These are phyloP conservation scores for Cephus pulcher DNA, from an alignment of 2,888 invertebrate species.

Conservation along the genomic window DNA sequence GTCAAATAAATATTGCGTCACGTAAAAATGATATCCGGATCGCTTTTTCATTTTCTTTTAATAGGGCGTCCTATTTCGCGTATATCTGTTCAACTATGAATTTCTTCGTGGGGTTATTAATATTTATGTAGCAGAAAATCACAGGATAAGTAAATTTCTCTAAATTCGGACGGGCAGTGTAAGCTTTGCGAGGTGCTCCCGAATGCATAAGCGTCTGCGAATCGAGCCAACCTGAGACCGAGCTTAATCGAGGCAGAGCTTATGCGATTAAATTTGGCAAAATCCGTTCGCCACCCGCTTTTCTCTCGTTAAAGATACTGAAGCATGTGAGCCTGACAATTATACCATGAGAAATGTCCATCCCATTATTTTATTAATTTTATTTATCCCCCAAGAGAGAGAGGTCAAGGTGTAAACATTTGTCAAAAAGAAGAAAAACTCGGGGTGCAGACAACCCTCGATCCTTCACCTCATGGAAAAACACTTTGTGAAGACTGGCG, in stretches of 20 bases:
- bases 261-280: too few relatives aligned
- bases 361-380: too few relatives aligned
- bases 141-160: constrained; percentile 2
- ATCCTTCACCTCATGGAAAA: constrained; percentile 22
- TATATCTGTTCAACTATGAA: not conserved
- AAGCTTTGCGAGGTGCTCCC: constrained; percentile 48
- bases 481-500: not conserved
- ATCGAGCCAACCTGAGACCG: too few relatives aligned
- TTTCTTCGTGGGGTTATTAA: not conserved
- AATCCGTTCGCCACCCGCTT: too few relatives aligned
- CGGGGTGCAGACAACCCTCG: constrained; percentile 37
- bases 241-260: too few relatives aligned
- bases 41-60: not conserved
- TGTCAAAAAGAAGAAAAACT: constrained; percentile 42
- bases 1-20: too few relatives aligned
- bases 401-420: constrained; percentile 26
- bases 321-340: too few relatives aligned
- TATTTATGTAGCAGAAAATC: not conserved
- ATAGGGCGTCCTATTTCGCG: constrained; percentile 17
- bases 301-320: too few relatives aligned
- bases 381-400: not conserved
- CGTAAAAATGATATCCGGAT: not conserved
- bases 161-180: constrained; percentile 58
- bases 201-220: too few relatives aligned
- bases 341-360: too few relatives aligned